These are phyloP conservation scores for Heterodera filipjevi DNA, from an alignment of 2,888 invertebrate species.

Conservation along the genomic window DNA sequence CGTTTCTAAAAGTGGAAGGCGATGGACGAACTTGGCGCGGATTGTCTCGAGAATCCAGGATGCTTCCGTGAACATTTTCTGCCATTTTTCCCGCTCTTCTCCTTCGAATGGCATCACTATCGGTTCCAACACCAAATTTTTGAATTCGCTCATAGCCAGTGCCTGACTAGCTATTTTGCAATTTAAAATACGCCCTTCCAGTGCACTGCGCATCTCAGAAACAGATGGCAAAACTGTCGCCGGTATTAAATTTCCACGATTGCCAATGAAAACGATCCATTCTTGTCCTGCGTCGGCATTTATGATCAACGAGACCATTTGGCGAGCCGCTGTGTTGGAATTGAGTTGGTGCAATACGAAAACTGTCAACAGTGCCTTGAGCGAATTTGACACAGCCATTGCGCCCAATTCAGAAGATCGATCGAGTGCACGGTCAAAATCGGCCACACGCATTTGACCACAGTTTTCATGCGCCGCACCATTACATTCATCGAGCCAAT, in stretches of 20 bases:
- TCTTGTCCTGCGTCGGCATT: slow-evolving; percentile 3
- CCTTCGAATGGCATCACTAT: neutral
- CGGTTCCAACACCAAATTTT: neutral
- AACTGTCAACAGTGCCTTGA: neutral
- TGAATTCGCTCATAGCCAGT: neutral
- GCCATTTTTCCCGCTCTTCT: neutral
- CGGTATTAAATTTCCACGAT: neutral
- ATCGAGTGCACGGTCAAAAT: neutral
- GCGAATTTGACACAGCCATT: neutral
- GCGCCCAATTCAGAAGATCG: neutral
- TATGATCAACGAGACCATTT: neutral
- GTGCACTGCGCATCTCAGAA: neutral
- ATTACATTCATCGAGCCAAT: neutral
- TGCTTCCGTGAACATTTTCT: neutral
- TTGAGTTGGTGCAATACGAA: neutral
- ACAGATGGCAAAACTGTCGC: neutral
- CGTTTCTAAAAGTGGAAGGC: neutral
- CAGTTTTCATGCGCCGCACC: neutral
- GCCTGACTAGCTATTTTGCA: neutral
- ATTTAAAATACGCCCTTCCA: neutral
- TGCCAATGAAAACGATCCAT: neutral
- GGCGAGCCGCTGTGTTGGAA: neutral
- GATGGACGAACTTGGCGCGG: slow-evolving; percentile 5
- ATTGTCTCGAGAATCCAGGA: neutral
- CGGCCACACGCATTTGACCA: neutral